These are phyloP conservation scores for Acleris literana DNA, from an alignment of 2,888 invertebrate species.

Conservation along the genomic window DNA sequence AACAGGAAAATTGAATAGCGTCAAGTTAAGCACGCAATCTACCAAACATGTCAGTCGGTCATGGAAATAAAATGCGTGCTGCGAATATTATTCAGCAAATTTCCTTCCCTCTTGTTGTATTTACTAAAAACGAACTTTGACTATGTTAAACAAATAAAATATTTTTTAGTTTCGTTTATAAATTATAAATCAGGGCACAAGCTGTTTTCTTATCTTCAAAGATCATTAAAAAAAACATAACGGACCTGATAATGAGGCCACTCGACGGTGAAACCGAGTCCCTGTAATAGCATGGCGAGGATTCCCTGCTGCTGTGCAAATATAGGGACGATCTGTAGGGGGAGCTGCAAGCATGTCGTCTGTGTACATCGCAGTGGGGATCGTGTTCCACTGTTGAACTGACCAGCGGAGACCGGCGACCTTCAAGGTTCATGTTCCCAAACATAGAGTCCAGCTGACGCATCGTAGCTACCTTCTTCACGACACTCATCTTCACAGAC, in stretches of 20 bases:
- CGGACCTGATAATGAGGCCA: slow-evolving; percentile 76
- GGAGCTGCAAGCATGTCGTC: slow-evolving; percentile 68
- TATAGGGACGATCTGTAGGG: slow-evolving; percentile 75
- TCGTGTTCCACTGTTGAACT: slow-evolving; percentile 83
- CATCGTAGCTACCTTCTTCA: slow-evolving; percentile 87
- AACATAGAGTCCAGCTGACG: slow-evolving; percentile 89
- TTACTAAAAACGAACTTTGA: no score
- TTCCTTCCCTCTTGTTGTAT: background rate
- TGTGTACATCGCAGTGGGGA: slow-evolving; percentile 89
- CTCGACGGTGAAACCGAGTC: slow-evolving; percentile 79
- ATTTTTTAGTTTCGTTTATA: background rate
- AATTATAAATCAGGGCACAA: slow-evolving; percentile 40
- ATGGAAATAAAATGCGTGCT: slow-evolving; percentile 2
- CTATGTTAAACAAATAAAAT: no score
- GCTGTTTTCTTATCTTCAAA: slow-evolving; percentile 33
- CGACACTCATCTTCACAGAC: slow-evolving; percentile 69
- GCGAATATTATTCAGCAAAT: background rate
- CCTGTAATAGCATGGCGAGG: slow-evolving; percentile 83
- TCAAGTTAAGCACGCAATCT: slow-evolving; percentile 7
- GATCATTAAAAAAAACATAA: slow-evolving; percentile 39
- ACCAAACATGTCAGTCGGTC: slow-evolving; percentile 6
- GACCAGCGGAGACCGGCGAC: slow-evolving; percentile 71
- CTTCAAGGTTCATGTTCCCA: slow-evolving; percentile 85
- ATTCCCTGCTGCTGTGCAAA: slow-evolving; percentile 72
- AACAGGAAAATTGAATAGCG: slow-evolving; percentile 16